These are phyloP conservation scores for Danaus plexippus DNA, from an alignment of 1,140 invertebrate genomes.

Conservation along the genomic window DNA sequence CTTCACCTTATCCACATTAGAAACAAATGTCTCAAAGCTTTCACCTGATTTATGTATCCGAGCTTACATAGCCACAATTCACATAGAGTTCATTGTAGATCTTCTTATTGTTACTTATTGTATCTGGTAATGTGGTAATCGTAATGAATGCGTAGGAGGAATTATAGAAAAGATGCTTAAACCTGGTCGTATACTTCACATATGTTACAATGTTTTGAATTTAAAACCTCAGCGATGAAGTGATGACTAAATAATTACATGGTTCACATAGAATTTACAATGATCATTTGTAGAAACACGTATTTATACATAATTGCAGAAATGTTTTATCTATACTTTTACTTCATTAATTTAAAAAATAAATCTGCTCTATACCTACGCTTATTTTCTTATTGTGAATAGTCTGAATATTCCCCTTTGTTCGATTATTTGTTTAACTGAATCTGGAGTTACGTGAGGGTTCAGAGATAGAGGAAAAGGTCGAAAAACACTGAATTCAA, in stretches of 20 bases:
- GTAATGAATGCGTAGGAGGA: conserved; percentile 37
- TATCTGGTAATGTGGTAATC: conserved; percentile 47
- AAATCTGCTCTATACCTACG: no score
- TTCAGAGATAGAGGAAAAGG: conserved; percentile 20
- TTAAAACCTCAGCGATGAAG: no score
- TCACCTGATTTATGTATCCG: not conserved
- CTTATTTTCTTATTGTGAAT: no score
- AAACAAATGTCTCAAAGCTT: conserved; percentile 6
- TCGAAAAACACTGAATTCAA: conserved; percentile 20
- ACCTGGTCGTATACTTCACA: no score
- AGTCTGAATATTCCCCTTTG: conserved; percentile 8
- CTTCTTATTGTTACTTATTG: conserved; percentile 48
- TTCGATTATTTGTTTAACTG: conserved; percentile 21
- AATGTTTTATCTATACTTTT: no score
- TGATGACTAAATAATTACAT: no score
- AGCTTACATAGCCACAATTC: conserved; percentile 20
- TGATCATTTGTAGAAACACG: no score
- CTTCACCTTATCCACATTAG: no score
- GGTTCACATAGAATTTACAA: no score
- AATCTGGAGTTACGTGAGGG: conserved; percentile 12
- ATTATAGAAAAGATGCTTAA: conserved; percentile 10
- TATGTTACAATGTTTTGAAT: no score
- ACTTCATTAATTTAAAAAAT: no score
- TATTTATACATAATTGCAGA: no score
- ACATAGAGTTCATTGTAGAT: conserved; percentile 25